Base-by-base conservation (phyloP, 2,113 vertebrate genomes). In the Saccopteryx bilineata region DNA sequence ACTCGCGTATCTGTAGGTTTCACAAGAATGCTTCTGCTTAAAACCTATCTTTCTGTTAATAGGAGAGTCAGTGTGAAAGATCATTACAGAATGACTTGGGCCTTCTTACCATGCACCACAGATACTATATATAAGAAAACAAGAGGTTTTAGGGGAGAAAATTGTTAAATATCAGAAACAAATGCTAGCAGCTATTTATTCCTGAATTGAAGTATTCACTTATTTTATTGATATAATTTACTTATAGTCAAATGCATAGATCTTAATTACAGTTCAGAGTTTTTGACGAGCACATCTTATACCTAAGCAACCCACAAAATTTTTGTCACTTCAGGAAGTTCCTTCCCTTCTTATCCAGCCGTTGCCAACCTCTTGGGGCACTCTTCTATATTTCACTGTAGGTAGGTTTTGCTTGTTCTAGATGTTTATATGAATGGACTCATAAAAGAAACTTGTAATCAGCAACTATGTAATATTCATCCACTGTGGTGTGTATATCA, bases 141-240 rank as follows among this genome's bases (percentile, higher is more conserved):
- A 80, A 69, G 60, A 58, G 46, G 46, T 68, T 68, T 68, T 48
- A 23, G 69, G 48, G 33, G n/a, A 10, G 26, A 31, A 48, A 56
- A 46, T 92, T 56, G 31, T 52, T 80, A 56, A 76, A 86, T 68
- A 12, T 92, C 71, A 92, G 24, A 84, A 90, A 82, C 66, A 91
- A 92, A 56, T 86, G 9, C 26, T 65, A 68, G 12, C 28, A 31
- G 1, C 50, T 68, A 58, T 76, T 78, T 68, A 58, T 76, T 85
- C 23, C 33, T 78, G 61, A 86, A 86, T 63, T 85, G 52, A 91
- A 39, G 39, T 39, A 39, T 39, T 39, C 46, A 52, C 74, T 74
- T 83, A 75, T 92, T 33, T 84, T 75, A 65, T 65, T 65, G 48
- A 46, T 84, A 39, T 84, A 92, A 90, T 46, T 78, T 84, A 60